Conservation (phyloP, 2,888 invertebrate genomes). For the Carabus problematicus region DNA sequence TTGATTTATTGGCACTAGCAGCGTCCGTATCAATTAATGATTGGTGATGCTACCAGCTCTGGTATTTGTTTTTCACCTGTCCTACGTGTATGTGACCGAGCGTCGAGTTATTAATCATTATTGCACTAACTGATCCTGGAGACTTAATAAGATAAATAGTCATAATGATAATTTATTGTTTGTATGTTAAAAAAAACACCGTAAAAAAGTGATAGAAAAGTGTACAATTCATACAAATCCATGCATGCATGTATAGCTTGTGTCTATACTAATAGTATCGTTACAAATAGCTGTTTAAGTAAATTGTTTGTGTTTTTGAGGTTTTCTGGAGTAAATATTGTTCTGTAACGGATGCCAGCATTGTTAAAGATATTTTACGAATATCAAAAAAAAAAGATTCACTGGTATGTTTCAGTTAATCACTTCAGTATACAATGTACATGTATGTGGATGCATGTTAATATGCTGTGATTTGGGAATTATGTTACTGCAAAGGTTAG, state of each 20-base stretch:
- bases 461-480: no score
- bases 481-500: no score
- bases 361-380: no score
- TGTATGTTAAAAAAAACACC: background rate
- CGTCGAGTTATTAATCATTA: slow-evolving; percentile 36
- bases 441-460: no score
- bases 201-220: background rate
- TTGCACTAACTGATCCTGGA: slow-evolving; percentile 32
- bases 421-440: no score
- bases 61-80: slow-evolving; percentile 31
- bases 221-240: background rate
- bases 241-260: background rate
- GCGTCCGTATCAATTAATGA: slow-evolving; percentile 32
- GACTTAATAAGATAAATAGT: slow-evolving; percentile 42
- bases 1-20: slow-evolving; percentile 33
- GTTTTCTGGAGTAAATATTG: background rate
- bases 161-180: slow-evolving; percentile 28
- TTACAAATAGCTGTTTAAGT: background rate
- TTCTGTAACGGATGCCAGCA: no score
- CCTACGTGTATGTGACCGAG: background rate
- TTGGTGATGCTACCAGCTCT: slow-evolving; percentile 23
- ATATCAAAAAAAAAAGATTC: no score
- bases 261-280: background rate
- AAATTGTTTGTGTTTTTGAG: background rate
- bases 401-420: no score